phyloP scores from a whole-genome alignment of 2,113 vertebrate genomes.

The Melanocharis versteri region DNA sequence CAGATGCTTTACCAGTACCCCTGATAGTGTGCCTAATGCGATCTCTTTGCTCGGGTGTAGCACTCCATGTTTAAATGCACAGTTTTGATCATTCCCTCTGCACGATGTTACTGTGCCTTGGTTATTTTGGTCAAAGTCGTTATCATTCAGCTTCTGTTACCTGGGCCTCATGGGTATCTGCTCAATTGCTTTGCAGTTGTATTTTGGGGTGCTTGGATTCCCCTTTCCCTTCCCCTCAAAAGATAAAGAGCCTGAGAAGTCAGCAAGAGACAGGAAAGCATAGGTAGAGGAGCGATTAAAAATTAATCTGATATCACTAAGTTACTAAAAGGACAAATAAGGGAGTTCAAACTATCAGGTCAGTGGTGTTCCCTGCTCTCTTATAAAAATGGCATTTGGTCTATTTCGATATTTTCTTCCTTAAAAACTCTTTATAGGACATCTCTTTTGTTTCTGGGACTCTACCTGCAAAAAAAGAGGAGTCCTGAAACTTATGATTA shows the following conservation, averaged over 20 bases:
- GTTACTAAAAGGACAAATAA: neutral
- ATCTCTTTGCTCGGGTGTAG: neutral
- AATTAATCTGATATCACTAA: neutral
- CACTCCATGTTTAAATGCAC: neutral
- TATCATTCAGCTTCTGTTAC: neutral
- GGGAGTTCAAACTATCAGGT: neutral
- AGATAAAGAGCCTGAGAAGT: neutral
- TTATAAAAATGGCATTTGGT: neutral
- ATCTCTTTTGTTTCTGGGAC: neutral
- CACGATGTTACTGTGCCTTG: fast-evolving
- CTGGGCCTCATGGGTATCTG: neutral
- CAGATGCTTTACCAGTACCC: neutral
- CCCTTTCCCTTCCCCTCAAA: neutral
- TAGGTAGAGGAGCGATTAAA: neutral
- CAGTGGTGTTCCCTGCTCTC: neutral
- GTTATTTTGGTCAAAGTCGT: neutral
- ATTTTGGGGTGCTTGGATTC: neutral
- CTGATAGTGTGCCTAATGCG: neutral
- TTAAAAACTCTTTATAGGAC: neutral
- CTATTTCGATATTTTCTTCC: neutral
- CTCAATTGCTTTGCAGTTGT: neutral
- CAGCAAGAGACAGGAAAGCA: neutral
- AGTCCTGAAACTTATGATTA: neutral
- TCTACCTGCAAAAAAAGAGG: neutral
- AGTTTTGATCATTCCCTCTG: neutral